Base-by-base conservation (phyloP, 2,113 vertebrate genomes). In the Ornithorhynchus anatinus region DNA sequence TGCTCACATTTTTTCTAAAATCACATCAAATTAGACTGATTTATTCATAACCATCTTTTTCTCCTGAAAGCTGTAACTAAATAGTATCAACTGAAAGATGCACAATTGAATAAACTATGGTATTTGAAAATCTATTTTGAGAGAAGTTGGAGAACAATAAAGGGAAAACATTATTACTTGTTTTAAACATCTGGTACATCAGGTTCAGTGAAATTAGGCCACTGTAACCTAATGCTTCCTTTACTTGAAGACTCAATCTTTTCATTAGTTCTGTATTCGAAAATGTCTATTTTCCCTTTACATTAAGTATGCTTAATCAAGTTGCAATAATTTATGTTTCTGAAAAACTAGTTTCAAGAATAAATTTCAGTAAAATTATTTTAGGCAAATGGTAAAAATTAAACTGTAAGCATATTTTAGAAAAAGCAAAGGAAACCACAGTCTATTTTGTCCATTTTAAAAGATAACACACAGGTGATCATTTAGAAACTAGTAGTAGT, bases 41-140 rank as follows among this genome's bases (percentile, higher is more conserved):
- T 66, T 71, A 69, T 42, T 75, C 74, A 69, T 16, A 56, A 50
- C 25, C 56, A 29, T 57, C 48, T 76, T 47, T n/a, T 60, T 70
- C 29, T 66, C 60, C 45, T 63, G 77, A 67, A 54, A 59, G 72
- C n/a, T 69, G 42, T 27, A 62, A 57, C 56, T n/a, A n/a, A 43
- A 57, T 39, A 37, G 77, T 39, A 69, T 72, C 38, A 67, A 69
- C 19, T 81, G 69, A 69, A 86, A 81, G 79, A 66, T 65, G 77
- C 69, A 47, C 45, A 72, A 47, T 76, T 74, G 43, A 58, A 50
- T 20, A 70, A 73, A 72, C 37, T 72, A 69, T 74, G 75, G 60
- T 58, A 78, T 38, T 48, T 65, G 51, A 72, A 16, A 19, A 75
- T 29, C 29, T 50, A 50, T 10, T 50, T 50, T 22, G 29, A 27